Percentiles rank a stretch among this genome's conserved stretches.
These are phyloP conservation scores for Furcifer pardalis DNA, from an alignment of 2,797 vertebrate genomes.

Conservation along the genomic window DNA sequence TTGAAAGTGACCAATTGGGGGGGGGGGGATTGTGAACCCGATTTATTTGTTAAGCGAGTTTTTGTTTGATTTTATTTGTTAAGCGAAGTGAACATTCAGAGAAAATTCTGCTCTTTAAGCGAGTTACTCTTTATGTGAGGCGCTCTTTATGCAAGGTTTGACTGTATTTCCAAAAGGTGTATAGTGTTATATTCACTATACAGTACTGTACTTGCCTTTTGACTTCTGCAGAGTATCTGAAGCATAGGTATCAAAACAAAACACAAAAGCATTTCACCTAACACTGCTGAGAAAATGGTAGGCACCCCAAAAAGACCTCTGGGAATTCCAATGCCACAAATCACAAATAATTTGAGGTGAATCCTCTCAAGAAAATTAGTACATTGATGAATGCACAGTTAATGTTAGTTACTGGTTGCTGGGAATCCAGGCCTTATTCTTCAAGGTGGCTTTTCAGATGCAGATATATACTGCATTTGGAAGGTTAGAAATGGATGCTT, in stretches of 20 bases:
- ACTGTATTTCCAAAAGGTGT: not conserved
- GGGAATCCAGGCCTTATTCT: not conserved
- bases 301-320: not conserved
- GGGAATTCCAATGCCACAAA: not conserved
- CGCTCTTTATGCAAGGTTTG: too few species aligned
- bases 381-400: not conserved
- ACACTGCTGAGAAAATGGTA: not conserved
- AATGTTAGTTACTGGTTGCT: not conserved
- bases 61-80: too few species aligned
- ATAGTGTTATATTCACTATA: not conserved
- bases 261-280: not conserved
- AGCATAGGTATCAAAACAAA: not conserved
- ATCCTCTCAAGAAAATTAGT: not conserved
- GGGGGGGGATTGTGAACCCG: too few species aligned
- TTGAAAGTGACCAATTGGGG: too few species aligned
- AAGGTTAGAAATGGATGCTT: not conserved
- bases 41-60: too few species aligned
- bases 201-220: not conserved
- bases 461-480: not conserved
- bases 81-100: too few species aligned
- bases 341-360: not conserved
- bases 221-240: not conserved
- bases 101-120: too few species aligned
- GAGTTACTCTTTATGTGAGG: too few species aligned
- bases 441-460: not conserved